Percentiles rank a stretch among this genome's conserved stretches.
phyloP scores from a whole-genome alignment of 2,888 invertebrate species.

The Parasteatoda lunata region DNA sequence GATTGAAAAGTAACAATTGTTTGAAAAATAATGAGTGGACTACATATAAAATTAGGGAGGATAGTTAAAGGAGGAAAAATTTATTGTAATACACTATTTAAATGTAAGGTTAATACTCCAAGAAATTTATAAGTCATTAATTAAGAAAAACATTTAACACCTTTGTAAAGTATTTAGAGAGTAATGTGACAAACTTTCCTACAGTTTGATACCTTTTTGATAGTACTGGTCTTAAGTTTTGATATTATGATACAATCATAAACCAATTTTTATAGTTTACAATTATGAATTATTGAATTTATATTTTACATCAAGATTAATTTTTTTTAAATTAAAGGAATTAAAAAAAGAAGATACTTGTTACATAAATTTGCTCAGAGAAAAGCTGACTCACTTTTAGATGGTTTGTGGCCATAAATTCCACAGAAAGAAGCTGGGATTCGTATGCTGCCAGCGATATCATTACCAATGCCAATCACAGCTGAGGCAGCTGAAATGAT shows the following conservation, averaged over 20 bases:
- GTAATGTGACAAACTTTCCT: too few relatives aligned
- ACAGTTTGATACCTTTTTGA: neutral
- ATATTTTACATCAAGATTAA: neutral
- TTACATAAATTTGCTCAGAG: neutral
- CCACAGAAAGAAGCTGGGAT: conserved; percentile 77
- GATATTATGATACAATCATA: neutral
- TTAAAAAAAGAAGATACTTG: neutral
- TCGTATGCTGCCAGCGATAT: conserved; percentile 77
- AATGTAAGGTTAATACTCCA: too few relatives aligned
- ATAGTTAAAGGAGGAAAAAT: too few relatives aligned
- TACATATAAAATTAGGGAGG: too few relatives aligned
- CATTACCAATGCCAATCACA: conserved; percentile 75
- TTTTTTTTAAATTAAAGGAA: neutral
- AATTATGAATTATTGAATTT: neutral
- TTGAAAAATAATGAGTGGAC: too few relatives aligned
- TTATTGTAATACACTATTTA: too few relatives aligned
- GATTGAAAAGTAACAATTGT: too few relatives aligned
- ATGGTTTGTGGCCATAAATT: conserved; percentile 77
- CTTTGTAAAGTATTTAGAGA: too few relatives aligned
- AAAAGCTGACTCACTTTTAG: conserved; percentile 71
- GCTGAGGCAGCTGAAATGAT: conserved; percentile 75
- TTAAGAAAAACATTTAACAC: too few relatives aligned
- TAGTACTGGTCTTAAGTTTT: neutral
- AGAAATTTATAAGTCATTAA: too few relatives aligned
- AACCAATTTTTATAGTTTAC: neutral